Percentiles rank a stretch among this genome's conserved stretches.
Conservation (phyloP, 30 jellyfish, hydroid and myxozoan species). For the Phacellophora camtschatica region DNA sequence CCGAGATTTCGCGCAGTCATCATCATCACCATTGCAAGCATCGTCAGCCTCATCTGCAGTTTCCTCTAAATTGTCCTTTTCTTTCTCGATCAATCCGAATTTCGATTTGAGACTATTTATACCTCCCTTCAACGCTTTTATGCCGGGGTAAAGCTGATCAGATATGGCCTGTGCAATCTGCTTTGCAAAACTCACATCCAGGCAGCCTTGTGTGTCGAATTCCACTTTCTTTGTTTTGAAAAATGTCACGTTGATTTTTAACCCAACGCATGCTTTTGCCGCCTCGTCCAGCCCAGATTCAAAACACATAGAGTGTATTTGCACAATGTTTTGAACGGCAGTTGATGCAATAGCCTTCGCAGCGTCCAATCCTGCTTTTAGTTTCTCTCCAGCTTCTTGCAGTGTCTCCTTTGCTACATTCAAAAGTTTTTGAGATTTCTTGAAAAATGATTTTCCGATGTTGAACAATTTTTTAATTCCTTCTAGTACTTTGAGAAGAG, state of each 20-base stretch:
- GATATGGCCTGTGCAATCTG: constrained; percentile 58
- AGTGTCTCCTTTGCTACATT: constrained; percentile 38
- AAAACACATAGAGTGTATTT: constrained; percentile 70
- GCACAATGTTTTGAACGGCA: constrained; percentile 52
- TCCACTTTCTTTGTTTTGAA: constrained; percentile 39
- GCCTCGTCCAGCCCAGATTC: constrained; percentile 64
- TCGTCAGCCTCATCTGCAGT: constrained; percentile 43
- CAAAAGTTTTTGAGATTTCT: constrained; percentile 34
- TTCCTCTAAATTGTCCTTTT: constrained; percentile 44
- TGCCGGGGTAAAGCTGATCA: constrained; percentile 78
- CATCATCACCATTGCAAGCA: constrained; percentile 37
- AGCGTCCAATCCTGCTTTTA: constrained; percentile 69
- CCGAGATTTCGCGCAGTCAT: not conserved
- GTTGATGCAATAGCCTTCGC: constrained; percentile 68
- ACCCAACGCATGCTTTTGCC: constrained; percentile 71
- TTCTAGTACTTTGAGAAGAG: constrained; percentile 15
- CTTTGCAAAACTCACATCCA: constrained; percentile 69
- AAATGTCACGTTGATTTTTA: constrained; percentile 41
- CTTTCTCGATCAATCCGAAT: constrained; percentile 42
- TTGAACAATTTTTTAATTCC: constrained; percentile 55
- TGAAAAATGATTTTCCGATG: constrained; percentile 60
- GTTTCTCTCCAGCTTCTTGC: constrained; percentile 20
- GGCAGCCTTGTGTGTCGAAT: constrained; percentile 56
- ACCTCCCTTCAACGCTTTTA: constrained; percentile 52
- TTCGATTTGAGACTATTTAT: constrained; percentile 30